A percentile compares a stretch with the other conserved stretches of the same genome.
phyloP scores from a whole-genome alignment of 2,797 vertebrate species.

The Sylvia borin region DNA sequence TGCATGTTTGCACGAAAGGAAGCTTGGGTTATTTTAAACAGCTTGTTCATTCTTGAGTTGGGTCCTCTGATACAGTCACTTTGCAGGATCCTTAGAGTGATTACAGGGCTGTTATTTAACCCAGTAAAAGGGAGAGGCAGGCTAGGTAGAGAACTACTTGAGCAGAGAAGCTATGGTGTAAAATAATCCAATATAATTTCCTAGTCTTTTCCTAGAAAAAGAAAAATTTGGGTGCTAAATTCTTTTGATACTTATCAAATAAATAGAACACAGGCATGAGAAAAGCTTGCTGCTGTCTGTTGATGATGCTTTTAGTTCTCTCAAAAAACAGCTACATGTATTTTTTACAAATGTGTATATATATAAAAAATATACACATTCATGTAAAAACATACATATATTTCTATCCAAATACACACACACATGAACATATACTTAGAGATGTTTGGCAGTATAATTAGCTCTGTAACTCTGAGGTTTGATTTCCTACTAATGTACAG shows the following conservation, averaged over 20 bases:
- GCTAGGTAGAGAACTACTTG: background rate
- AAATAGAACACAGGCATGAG: background rate
- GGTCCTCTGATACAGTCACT: background rate
- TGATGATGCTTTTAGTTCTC: background rate
- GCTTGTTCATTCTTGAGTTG: background rate
- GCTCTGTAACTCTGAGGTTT: background rate
- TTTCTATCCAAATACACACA: background rate
- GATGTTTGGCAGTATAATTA: background rate
- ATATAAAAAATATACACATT: background rate
- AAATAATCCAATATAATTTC: background rate
- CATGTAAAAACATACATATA: background rate
- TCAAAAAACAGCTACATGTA: background rate
- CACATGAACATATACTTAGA: accelerated
- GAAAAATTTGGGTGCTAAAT: background rate
- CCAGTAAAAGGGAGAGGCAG: background rate
- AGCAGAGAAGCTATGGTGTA: background rate
- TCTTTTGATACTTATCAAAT: background rate
- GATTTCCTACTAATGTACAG: slow-evolving; percentile 10
- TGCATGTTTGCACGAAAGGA: background rate
- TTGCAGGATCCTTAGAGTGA: background rate
- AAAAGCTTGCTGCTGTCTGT: background rate
- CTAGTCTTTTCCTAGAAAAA: background rate
- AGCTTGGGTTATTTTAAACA: background rate
- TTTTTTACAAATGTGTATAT: background rate
- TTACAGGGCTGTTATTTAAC: background rate